A percentile compares a stretch with the other conserved stretches of the same genome.
Conservation (phyloP, 1,140 invertebrate species). For the Centruroides sculpturatus region DNA sequence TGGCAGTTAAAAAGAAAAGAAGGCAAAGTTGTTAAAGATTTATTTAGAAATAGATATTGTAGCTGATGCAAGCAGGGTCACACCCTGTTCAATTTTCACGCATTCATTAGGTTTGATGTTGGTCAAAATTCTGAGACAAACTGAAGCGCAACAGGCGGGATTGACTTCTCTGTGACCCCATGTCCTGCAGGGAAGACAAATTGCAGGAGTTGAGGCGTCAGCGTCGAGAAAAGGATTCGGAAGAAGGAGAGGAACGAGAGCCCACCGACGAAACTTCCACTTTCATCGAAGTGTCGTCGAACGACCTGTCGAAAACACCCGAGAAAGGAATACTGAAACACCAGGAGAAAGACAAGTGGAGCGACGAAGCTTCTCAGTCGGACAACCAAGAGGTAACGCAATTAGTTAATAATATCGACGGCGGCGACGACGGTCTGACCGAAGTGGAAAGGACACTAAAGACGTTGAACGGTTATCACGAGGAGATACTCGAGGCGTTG, state of each 20-base stretch:
- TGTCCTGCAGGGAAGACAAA: conserved; percentile 20
- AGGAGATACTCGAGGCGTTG: conserved; percentile 74
- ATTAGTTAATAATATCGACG: conserved; percentile 25
- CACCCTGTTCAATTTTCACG: conserved; percentile 5
- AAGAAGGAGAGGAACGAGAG: conserved; percentile 7
- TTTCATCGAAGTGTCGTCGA: conserved; percentile 61
- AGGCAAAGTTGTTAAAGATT: conserved; percentile 12
- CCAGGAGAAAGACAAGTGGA: conserved; percentile 42
- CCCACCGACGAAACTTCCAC: conserved; percentile 52
- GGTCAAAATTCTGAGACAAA: conserved; percentile 7
- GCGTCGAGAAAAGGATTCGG: conserved; percentile 4
- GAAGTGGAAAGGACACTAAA: conserved; percentile 67
- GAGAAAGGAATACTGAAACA: conserved; percentile 70
- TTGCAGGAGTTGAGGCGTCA: conserved; percentile 18
- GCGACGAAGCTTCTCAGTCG: conserved; percentile 51
- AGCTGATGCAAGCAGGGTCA: conserved; percentile 14
- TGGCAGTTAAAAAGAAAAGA: not conserved
- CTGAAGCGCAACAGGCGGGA: too few species aligned
- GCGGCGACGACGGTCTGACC: conserved; percentile 24
- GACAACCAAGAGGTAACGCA: conserved; percentile 37
- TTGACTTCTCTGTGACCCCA: conserved; percentile 7
- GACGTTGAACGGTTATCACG: conserved; percentile 78
- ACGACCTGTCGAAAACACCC: conserved; percentile 53
- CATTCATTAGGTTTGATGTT: conserved; percentile 6
- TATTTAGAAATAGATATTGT: conserved; percentile 13